A percentile compares a stretch with the other conserved stretches of the same genome.
Evolutionary conservation across 2,797 vertebrate species (phyloP).

Genomic region (Pelochelys cantorii): DNA sequence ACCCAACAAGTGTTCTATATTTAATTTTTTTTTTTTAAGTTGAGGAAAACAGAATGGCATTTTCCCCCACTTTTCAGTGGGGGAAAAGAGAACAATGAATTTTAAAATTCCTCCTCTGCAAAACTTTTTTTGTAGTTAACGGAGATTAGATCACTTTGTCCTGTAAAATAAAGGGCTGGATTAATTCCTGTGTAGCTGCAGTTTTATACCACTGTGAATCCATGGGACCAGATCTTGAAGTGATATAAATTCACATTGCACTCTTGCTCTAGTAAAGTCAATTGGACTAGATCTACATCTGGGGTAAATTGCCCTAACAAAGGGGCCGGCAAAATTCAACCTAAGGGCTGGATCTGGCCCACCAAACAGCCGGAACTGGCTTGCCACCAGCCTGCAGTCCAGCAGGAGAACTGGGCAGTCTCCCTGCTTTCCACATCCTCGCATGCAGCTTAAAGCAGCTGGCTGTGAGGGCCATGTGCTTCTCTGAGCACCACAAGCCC

Average conservation of each 20-base stretch:
- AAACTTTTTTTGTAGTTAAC: not conserved
- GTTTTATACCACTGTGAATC: not conserved
- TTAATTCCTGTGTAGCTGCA: not conserved
- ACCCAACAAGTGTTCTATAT: slow-evolving; percentile 75
- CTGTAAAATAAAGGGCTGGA: slow-evolving; percentile 9
- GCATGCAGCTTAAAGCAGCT: no score
- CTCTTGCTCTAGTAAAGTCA: not conserved
- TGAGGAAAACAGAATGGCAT: slow-evolving; percentile 41
- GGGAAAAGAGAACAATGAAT: slow-evolving; percentile 28
- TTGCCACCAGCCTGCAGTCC: no score
- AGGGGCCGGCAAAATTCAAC: no score
- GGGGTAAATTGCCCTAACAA: no score
- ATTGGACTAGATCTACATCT: not conserved
- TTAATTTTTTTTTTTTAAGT: slow-evolving; percentile 58
- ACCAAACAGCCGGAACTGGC: no score
- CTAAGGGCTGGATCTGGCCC: no score
- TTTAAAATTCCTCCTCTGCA: not conserved
- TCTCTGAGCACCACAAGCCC: no score
- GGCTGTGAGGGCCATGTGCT: no score
- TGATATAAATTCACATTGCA: not conserved
- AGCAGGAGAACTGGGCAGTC: no score
- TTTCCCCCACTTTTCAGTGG: slow-evolving; percentile 18
- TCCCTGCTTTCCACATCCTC: no score
- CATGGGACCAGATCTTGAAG: not conserved
- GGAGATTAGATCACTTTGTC: slow-evolving; percentile 28